Conservation (phyloP, 2,888 invertebrate species). For the Amblyjoppa proteus region DNA sequence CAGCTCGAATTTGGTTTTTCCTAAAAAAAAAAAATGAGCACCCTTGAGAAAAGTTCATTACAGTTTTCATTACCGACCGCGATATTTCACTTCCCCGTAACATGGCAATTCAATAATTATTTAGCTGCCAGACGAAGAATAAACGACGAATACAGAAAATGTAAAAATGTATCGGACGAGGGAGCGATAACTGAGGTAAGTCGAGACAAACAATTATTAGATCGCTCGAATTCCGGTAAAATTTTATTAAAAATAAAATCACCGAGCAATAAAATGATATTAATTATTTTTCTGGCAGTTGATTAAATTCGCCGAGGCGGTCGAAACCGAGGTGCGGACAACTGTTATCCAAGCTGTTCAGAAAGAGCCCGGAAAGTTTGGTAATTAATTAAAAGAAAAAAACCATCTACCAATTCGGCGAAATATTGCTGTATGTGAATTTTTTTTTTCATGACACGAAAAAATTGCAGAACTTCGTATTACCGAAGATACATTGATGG, state of each 20-base stretch:
- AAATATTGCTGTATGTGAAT: background rate
- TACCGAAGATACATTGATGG: slow-evolving; percentile 87
- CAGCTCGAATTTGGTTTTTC: too few species aligned
- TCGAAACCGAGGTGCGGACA: slow-evolving; percentile 90
- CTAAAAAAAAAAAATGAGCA: too few species aligned
- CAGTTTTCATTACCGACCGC: too few species aligned
- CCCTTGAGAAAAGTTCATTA: too few species aligned
- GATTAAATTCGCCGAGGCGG: slow-evolving; percentile 89
- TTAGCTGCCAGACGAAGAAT: slow-evolving; percentile 89
- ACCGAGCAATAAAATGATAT: slow-evolving; percentile 27
- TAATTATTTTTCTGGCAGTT: slow-evolving; percentile 85
- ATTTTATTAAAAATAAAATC: slow-evolving; percentile 21
- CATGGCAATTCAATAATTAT: background rate
- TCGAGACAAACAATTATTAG: slow-evolving; percentile 35
- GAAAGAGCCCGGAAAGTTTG: slow-evolving; percentile 89
- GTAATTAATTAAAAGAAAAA: slow-evolving; percentile 11
- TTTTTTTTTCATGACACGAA: background rate
- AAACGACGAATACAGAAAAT: slow-evolving; percentile 91
- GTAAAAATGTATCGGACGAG: slow-evolving; percentile 87
- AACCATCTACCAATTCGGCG: background rate
- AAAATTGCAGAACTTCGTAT: slow-evolving; percentile 87
- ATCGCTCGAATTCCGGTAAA: background rate
- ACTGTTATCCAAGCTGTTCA: slow-evolving; percentile 91
- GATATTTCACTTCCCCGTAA: too few species aligned
- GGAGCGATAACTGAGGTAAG: slow-evolving; percentile 89